Conservation (phyloP, 2,113 vertebrate genomes). For the Halcyon malimbica region DNA sequence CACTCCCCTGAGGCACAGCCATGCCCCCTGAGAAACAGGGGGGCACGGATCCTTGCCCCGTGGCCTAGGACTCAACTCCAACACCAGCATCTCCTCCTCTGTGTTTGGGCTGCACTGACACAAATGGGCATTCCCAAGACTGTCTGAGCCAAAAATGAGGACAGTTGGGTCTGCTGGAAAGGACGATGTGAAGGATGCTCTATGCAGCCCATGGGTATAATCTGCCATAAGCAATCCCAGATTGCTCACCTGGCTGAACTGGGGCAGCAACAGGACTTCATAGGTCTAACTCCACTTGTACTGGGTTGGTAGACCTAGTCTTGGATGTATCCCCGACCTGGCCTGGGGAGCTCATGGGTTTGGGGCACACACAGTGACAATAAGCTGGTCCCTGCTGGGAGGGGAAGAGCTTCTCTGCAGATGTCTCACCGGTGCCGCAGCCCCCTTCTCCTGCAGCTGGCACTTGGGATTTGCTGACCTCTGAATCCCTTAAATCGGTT, state of each 20-base stretch:
- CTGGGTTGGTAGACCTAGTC: background rate
- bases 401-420: background rate
- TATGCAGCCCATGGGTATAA: rapidly evolving
- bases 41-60: background rate
- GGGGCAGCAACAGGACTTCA: background rate
- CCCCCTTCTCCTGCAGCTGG: background rate
- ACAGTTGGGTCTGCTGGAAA: background rate
- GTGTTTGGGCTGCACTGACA: background rate
- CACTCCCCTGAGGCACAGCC: background rate
- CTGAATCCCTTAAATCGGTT: background rate
- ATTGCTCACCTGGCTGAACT: rapidly evolving
- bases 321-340: too few species aligned
- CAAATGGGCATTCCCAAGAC: rapidly evolving
- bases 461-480: conserved; percentile 34
- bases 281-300: background rate
- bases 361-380: background rate
- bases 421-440: background rate
- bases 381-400: background rate
- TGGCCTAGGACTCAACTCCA: background rate
- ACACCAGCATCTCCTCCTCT: background rate
- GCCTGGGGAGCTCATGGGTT: background rate
- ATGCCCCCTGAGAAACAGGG: background rate
- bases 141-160: background rate
- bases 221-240: rapidly evolving
- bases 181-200: background rate